Percentiles rank a stretch among this genome's conserved stretches.
phyloP scores from a whole-genome alignment of 2,113 vertebrate species.

The Alaudala cheleensis region DNA sequence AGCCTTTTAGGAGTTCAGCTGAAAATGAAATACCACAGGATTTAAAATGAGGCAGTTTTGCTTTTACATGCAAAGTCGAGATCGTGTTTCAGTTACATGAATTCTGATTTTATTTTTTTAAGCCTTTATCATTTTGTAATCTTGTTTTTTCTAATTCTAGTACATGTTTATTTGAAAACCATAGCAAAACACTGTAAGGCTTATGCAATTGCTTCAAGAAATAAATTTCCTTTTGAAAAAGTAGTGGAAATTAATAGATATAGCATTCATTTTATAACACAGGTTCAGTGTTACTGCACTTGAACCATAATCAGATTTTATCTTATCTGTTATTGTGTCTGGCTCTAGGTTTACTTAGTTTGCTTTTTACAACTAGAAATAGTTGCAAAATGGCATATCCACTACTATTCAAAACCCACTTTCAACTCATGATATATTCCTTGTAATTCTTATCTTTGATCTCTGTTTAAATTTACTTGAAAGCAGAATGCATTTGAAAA shows the following conservation, averaged over 20 bases:
- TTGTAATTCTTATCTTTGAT: neutral
- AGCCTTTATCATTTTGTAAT: neutral
- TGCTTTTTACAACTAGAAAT: neutral
- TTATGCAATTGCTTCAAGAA: neutral
- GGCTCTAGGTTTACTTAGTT: neutral
- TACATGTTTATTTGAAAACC: neutral
- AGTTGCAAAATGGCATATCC: neutral
- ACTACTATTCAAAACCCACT: neutral
- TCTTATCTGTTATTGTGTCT: neutral
- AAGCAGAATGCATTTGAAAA: neutral
- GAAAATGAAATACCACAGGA: constrained; percentile 48
- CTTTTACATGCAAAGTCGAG: constrained; percentile 14
- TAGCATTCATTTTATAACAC: neutral
- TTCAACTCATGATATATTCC: neutral
- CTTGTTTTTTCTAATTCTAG: neutral
- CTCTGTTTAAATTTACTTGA: neutral
- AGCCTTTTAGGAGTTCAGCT: constrained; percentile 60
- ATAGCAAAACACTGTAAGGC: neutral
- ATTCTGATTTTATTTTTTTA: neutral
- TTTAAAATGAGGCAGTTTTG: constrained; percentile 42
- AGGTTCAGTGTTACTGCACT: neutral
- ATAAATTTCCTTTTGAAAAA: neutral
- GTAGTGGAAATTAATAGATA: neutral
- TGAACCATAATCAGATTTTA: neutral
- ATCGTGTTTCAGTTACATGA: neutral